Evolutionary conservation across 2,797 vertebrate genomes (phyloP).

Genomic region (Rhabdophis nuchalis): DNA sequence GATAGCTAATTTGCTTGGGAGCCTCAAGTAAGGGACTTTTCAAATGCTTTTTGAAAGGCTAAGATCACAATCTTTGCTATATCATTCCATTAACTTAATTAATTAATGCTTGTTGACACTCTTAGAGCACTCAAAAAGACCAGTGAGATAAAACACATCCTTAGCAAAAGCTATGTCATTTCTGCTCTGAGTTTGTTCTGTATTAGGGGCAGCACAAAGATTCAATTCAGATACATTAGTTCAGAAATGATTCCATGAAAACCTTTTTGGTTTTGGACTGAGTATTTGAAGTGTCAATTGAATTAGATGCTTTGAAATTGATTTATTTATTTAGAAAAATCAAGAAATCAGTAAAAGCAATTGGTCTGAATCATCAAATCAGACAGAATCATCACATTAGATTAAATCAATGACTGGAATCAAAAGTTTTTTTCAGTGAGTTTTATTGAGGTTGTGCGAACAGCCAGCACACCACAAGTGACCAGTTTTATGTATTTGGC

Average conservation of each 20-base stretch:
- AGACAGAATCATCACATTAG: neutral
- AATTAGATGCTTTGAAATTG: neutral
- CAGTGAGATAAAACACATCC: neutral
- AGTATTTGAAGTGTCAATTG: neutral
- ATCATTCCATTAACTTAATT: neutral
- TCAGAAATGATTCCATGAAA: neutral
- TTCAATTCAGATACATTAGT: neutral
- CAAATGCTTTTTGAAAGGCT: neutral
- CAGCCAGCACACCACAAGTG: neutral
- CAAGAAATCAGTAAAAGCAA: neutral
- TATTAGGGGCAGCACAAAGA: neutral
- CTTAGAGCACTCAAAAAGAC: neutral
- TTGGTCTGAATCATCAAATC: neutral
- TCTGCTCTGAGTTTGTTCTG: neutral
- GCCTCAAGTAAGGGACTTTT: neutral
- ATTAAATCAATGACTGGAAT: neutral
- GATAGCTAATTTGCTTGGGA: neutral
- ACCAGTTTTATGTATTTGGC: neutral
- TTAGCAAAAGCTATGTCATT: neutral
- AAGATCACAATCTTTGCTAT: neutral
- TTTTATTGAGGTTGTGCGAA: too few relatives aligned
- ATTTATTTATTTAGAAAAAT: neutral
- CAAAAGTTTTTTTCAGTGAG: neutral
- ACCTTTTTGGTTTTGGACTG: neutral
- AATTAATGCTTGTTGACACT: neutral